phyloP scores from a whole-genome alignment of 30 jellyfish, hydroid and myxozoan genomes.

The Aurelia sp. region DNA sequence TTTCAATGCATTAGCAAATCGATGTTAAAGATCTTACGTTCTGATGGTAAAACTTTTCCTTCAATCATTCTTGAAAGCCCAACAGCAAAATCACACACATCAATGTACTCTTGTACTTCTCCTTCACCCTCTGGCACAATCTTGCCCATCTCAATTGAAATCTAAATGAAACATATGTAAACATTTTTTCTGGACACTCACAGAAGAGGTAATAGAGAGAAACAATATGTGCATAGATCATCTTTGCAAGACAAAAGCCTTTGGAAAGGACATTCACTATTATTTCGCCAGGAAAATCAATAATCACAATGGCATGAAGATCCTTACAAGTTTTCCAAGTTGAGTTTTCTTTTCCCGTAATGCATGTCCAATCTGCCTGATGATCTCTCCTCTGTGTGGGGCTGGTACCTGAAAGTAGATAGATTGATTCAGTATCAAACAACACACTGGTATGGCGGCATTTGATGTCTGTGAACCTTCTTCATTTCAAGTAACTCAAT shows the following conservation, averaged over 20 bases:
- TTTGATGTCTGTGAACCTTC: no score
- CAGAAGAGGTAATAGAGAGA: no score
- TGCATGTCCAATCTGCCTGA: slow-evolving; percentile 95
- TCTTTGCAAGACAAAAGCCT: no score
- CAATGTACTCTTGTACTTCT: slow-evolving; percentile 95
- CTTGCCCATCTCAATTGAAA: slow-evolving; percentile 96
- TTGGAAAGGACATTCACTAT: no score
- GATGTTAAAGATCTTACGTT: slow-evolving; percentile 53
- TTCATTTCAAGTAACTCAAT: no score
- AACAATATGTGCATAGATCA: no score
- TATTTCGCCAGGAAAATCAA: not conserved
- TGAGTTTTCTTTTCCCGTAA: slow-evolving; percentile 80
- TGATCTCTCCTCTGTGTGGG: slow-evolving; percentile 96
- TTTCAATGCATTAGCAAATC: no score
- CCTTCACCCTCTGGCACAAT: slow-evolving; percentile 96
- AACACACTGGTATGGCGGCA: no score
- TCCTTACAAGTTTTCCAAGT: slow-evolving; percentile 90
- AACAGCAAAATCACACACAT: slow-evolving; percentile 97
- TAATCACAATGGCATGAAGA: not conserved
- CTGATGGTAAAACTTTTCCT: slow-evolving; percentile 94
- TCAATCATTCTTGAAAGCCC: slow-evolving; percentile 96
- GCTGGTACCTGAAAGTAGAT: slow-evolving; percentile 84
- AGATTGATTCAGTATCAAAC: not conserved
- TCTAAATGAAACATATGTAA: slow-evolving; percentile 23
- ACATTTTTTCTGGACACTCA: no score